phyloP scores from a whole-genome alignment of 2,797 vertebrate genomes.

The Ataeniobius toweri region DNA sequence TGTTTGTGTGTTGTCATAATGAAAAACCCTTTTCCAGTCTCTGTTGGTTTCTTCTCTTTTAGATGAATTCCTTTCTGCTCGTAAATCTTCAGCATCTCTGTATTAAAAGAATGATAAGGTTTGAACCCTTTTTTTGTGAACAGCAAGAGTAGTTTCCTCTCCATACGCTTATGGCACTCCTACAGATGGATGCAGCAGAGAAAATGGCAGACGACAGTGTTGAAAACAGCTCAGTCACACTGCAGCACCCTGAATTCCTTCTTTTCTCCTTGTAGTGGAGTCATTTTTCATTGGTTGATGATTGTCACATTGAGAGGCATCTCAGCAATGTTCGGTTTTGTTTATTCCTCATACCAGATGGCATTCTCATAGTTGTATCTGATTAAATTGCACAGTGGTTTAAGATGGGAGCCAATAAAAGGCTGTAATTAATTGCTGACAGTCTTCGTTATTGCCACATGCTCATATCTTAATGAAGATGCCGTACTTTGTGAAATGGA shows the following conservation, averaged over 20 bases:
- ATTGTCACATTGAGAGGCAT: conserved; percentile 48
- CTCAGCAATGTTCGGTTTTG: conserved; percentile 46
- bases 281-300: conserved; percentile 56
- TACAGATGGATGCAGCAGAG: conserved; percentile 40
- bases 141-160: conserved; percentile 17
- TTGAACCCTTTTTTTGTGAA: conserved; percentile 29
- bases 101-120: conserved; percentile 11
- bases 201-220: conserved; percentile 47
- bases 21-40: too few species aligned
- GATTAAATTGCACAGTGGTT: conserved; percentile 56
- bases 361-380: conserved; percentile 48
- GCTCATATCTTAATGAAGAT: conserved; percentile 29
- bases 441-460: conserved; percentile 35
- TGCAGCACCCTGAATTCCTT: conserved; percentile 16
- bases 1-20: too few species aligned
- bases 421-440: conserved; percentile 54
- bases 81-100: conserved; percentile 10
- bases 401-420: conserved; percentile 52
- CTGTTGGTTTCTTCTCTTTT: too few species aligned
- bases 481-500: conserved; percentile 22
- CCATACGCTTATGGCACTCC: conserved; percentile 16
- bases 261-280: conserved; percentile 40
- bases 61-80: not conserved
- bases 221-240: conserved; percentile 37
- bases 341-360: conserved; percentile 56